Evolutionary conservation across 92 coral and sea anemone genomes (phyloP), one percentile per base, ranked within the genome.

Genomic region (Phenganax subtilis): DNA sequence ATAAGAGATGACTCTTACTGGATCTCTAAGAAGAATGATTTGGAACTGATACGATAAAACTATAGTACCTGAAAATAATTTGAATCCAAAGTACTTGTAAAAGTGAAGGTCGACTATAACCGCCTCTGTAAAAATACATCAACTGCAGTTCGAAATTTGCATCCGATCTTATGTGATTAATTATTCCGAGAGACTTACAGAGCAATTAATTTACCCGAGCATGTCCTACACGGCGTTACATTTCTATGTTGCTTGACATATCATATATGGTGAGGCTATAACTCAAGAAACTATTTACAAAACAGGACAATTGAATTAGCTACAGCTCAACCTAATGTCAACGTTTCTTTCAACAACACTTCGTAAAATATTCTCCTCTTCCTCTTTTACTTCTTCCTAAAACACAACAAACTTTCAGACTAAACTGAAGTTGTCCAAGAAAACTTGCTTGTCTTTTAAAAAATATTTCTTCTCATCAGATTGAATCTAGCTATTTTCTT

Each of bases 321-420:
- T 20, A 53, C 55, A 31, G 4, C 57, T 85, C 8, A 47, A 91
- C 98, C 98, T 94, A 65, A 94, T 94, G 16, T 94, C 98, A 30
- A 94, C 87, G 57, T 96, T 92, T 62, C 88, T 87, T 72, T 94
- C 98, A 58, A 94, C 98, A 54, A 94, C 98, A 81, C 85, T 87
- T 29, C 97, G 86, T 12, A 94, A 86, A 73, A 94, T 94, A 9
- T 90, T 86, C 57, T 94, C 98, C 59, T 94, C 97, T 74, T 94
- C 98, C 69, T 94, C 98, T 59, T 75, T 88, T 0, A 94, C 55
- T 84, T 94, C 98, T 72, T 94, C 98, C 98, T 94, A 81, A 31
- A 76, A 20, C 9, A 70, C 68, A 80, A 29, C 25, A 47, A 66
- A 29, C 27, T 27, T 51, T 27, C 28, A 16, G 68, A 12, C 27